Evolutionary conservation across 2,797 vertebrate genomes (phyloP), one percentile per base, ranked within the genome.

Genomic region (Clarias platycephalus): DNA sequence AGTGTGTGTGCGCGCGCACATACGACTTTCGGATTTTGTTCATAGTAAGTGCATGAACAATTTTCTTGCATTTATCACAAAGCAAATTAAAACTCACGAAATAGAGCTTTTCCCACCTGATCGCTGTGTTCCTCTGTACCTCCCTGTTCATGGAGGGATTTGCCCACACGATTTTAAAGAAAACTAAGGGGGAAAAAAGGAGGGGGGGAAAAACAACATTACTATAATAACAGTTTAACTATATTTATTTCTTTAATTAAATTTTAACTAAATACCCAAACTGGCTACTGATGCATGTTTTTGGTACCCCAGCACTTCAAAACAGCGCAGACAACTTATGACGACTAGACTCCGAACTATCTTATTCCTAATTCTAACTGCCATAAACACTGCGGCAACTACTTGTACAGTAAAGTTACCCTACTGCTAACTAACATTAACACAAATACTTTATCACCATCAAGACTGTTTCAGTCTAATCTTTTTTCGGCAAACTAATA

Each of bases 131-230:
- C 63, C 83, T 81, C 81, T 24, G 78, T 64, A 81, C 31, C 70
- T 77, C 74, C 75, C 80, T 88, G 87, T 79, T 89, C 89, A 90
- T 90, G 86, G 63, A 89, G 87, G 86, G 76, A 89, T 85, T 87
- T 84, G 76, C 80, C 75, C 81, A 78, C 77, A 84, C 60, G 55
- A 81, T 44, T 78, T 37, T 81, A 80, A n/a, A 82, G 70, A 74
- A 75, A 66, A 53, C 85, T 86, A 53, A 34, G 22, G 57, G 40
- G 3, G 81, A 22, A 68, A 24, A 31, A 40, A 40, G 6, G 6
- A 1, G 37, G 37, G 6, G 1, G 16, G 60, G 4, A 64, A n/a
- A n/a, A n/a, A 24, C 16, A 68, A 85, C 34, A 58, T 81, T 76
- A 18, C 18, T 84, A 18, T 10, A 10, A 28, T 9, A 83, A 9